A percentile compares a stretch with the other conserved stretches of the same genome.
Conservation (phyloP, 2,113 vertebrate genomes). For the Microtus ochrogaster region DNA sequence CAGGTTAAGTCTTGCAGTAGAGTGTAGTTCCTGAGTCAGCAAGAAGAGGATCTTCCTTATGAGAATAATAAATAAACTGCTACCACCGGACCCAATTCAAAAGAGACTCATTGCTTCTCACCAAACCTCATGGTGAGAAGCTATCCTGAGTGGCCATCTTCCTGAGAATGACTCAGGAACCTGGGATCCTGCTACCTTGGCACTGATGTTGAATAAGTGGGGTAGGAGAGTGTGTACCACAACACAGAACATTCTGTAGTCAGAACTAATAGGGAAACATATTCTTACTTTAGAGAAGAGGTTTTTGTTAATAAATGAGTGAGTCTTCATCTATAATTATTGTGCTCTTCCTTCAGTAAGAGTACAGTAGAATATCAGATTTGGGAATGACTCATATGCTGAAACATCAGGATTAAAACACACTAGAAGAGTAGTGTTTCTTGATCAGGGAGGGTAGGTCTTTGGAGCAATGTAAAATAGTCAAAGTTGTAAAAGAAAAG, state of each 20-base stretch:
- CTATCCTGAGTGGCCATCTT: background rate
- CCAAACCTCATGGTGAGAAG: background rate
- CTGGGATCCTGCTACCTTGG: background rate
- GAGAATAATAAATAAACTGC: background rate
- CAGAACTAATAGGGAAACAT: background rate
- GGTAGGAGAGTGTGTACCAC: background rate
- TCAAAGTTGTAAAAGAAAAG: background rate
- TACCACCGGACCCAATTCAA: background rate
- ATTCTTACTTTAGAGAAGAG: background rate
- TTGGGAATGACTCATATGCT: background rate
- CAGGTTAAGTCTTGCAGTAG: background rate
- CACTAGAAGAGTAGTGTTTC: background rate
- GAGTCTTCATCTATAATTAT: background rate
- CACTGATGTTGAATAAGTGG: background rate
- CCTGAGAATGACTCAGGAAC: background rate
- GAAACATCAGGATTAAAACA: conserved; percentile 7
- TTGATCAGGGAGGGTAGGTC: background rate
- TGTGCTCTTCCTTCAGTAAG: background rate
- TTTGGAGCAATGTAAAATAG: background rate
- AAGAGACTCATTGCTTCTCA: background rate
- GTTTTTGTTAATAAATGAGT: background rate
- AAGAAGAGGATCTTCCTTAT: background rate
- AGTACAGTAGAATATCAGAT: background rate
- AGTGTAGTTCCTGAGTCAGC: background rate
- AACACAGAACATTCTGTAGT: background rate